Evolutionary conservation across 92 coral and sea anemone species (phyloP), one percentile per base, ranked within the genome.

Genomic region (Siderastrea radians): DNA sequence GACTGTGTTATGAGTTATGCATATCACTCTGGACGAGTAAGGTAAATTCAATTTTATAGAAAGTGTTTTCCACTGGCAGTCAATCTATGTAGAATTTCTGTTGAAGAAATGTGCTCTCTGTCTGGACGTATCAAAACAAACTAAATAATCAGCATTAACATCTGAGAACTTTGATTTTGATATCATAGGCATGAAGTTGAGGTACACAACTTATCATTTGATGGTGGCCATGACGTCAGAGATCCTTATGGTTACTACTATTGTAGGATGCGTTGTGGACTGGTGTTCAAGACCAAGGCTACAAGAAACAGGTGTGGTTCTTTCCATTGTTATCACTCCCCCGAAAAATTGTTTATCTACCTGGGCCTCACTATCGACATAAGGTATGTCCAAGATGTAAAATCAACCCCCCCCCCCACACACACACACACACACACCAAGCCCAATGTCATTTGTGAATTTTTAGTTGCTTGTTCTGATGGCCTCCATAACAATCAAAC

Each of bases 1-100:
- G 83, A 61, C 50, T 90, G 93, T 26, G 2, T 52, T 11, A 59
- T 49, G 82, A 77, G 1, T 6, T 90, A 84, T 72, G 90, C 84
- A 50, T 84, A 69, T 63, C 93, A 90, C 75, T 84, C 93, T 49
- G 89, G 70, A 83, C 76, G 92, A 83, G 88, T 83, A 65, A 83
- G 76, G 92, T 89, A 82, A 53, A 1, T 49, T 48, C 45, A 3
- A 73, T 49, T 1, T 73, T 8, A 10, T 73, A 52, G 52, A 7
- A 15, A 12, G 45, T 60, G 11, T 72, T 50, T 72, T 72, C 76
- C 76, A 48, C 76, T 72, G 15, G 76, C 76, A 72, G 76, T 58
- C 76, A 72, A 72, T 26, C 38, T 26, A 26, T 26, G 38, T 26
- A 26, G 38, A 26, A 26, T 26, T 26, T 26, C 38, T 26, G 38